These are phyloP conservation scores for Amorpha juglandis DNA, from an alignment of 2,888 invertebrate genomes.

Conservation along the genomic window DNA sequence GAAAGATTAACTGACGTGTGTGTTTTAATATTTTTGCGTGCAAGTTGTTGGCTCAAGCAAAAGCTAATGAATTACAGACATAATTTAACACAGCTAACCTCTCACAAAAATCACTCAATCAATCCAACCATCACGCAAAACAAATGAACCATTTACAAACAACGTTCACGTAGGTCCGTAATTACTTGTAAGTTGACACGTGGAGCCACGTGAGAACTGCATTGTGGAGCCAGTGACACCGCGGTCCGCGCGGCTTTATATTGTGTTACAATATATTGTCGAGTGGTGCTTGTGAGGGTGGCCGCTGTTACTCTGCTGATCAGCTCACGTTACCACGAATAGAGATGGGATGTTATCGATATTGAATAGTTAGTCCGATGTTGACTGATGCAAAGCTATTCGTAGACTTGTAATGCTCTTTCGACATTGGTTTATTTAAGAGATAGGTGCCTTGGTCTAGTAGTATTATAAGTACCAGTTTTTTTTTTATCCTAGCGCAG, in stretches of 20 bases:
- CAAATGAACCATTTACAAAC: not conserved
- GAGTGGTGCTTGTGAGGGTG: slow-evolving; percentile 1
- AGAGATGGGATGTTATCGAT: not conserved
- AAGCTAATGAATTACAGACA: too few relatives aligned
- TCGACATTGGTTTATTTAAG: too few relatives aligned
- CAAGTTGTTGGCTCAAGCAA: too few relatives aligned
- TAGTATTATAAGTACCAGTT: too few relatives aligned
- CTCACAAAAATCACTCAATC: not conserved
- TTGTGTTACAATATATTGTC: slow-evolving; percentile 16
- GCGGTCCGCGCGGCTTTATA: not conserved
- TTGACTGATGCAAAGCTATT: too few relatives aligned
- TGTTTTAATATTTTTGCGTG: too few relatives aligned
- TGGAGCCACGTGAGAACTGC: not conserved
- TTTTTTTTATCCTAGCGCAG: too few relatives aligned
- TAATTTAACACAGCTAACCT: too few relatives aligned
- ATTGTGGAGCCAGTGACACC: not conserved
- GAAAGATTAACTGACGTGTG: too few relatives aligned
- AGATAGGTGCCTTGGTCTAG: too few relatives aligned
- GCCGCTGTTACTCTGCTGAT: slow-evolving; percentile 1
- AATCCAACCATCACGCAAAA: not conserved
- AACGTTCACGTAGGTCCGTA: not conserved
- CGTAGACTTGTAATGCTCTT: too few relatives aligned
- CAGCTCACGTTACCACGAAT: not conserved
- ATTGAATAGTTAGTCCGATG: too few relatives aligned
- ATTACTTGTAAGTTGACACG: slow-evolving; percentile 6